These are phyloP conservation scores for Tipula helvola DNA, from an alignment of 2,888 invertebrate genomes.

Conservation along the genomic window DNA sequence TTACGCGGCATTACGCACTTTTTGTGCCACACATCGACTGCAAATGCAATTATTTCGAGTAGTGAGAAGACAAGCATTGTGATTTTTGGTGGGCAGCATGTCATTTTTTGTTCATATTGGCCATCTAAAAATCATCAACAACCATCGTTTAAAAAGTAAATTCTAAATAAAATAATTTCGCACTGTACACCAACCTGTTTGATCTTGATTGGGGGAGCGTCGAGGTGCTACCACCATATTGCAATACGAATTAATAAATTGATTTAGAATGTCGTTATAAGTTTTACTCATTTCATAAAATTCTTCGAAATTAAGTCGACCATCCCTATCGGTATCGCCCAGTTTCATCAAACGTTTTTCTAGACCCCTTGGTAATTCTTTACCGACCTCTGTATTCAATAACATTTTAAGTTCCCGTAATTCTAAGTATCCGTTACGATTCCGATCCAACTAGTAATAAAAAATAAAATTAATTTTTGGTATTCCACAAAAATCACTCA, in stretches of 20 bases:
- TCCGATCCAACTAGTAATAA: conserved; percentile 49
- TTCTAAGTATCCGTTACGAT: conserved; percentile 57
- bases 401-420: conserved; percentile 45
- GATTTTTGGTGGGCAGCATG: conserved; percentile 82
- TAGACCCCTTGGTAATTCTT: conserved; percentile 55
- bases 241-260: conserved; percentile 29
- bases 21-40: conserved; percentile 32
- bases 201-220: conserved; percentile 13
- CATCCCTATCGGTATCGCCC: conserved; percentile 50
- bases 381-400: conserved; percentile 28
- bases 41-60: conserved; percentile 68
- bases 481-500: not conserved
- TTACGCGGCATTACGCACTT: conserved; percentile 29
- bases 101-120: conserved; percentile 78
- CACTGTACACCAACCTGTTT: conserved; percentile 22
- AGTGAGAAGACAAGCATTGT: conserved; percentile 85
- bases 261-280: conserved; percentile 37
- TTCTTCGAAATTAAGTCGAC: conserved; percentile 52
- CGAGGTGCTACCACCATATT: conserved; percentile 30
- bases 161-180: not conserved
- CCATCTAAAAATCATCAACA: conserved; percentile 42
- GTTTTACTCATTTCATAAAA: conserved; percentile 48
- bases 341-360: conserved; percentile 52
- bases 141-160: not conserved
- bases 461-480: not conserved